A percentile compares a stretch with the other conserved stretches of the same genome.
These are phyloP conservation scores for Luperina testacea DNA, from an alignment of 2,888 invertebrate species.

Conservation along the genomic window DNA sequence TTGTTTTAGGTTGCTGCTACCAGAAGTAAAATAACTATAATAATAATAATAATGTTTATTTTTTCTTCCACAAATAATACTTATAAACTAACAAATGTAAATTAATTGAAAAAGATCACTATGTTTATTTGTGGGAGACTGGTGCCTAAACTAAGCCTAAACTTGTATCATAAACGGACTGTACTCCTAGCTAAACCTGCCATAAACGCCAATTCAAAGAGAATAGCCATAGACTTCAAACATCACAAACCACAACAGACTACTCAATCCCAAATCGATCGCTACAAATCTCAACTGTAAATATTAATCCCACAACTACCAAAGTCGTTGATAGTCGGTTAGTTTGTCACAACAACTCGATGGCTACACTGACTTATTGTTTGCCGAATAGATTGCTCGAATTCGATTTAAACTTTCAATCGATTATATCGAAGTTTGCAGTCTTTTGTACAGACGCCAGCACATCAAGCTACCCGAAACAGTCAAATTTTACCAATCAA, in stretches of 20 bases:
- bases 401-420: constrained; percentile 63
- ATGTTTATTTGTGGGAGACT: no score
- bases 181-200: not conserved
- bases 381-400: constrained; percentile 54
- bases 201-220: constrained; percentile 3
- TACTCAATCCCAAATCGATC: constrained; percentile 39
- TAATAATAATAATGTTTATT: no score
- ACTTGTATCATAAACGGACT: no score
- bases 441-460: no score
- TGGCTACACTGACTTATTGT: constrained; percentile 50
- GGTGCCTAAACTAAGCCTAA: no score
- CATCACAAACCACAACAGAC: constrained; percentile 20
- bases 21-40: no score
- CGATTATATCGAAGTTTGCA: constrained; percentile 44
- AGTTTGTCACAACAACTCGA: constrained; percentile 53
- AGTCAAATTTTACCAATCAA: no score
- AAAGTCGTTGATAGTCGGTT: constrained; percentile 40
- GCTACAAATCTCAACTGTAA: constrained; percentile 45
- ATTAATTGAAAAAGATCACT: no score
- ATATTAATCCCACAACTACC: constrained; percentile 42
- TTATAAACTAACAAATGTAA: no score
- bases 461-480: no score
- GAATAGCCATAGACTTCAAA: constrained; percentile 14
- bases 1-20: no score
- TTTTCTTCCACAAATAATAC: no score